Base-by-base conservation (phyloP, 2,113 vertebrate species). In the Leptobrachium leishanense region DNA sequence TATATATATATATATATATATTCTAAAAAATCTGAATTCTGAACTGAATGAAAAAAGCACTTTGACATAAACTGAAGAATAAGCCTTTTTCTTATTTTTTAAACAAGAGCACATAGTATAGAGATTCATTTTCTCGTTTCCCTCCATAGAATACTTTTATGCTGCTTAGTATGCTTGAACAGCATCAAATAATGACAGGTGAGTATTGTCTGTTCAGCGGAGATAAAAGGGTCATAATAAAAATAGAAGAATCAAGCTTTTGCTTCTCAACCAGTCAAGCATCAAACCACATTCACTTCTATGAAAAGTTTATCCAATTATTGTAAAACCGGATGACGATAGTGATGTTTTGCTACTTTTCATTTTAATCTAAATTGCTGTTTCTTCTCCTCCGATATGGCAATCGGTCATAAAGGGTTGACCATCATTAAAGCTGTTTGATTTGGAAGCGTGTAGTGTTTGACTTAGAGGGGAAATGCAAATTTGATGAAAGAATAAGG, bases 391-490 rank as follows among this genome's bases (percentile, higher is more conserved):
- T 91, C 92, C 85, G 95, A 96, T 97, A 96, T 89, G 92, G 95
- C 94, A 94, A 92, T 94, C 87, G 92, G 95, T 97, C 90, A 95
- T 98, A 96, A 96, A 98, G 95, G 93, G 93, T 91, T 95, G 95
- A 94, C 95, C 96, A 98, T 95, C 95, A 95, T 97, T 96, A 99
- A 95, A 94, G 91, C 92, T 99, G 97, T 99, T 99, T 99, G 97
- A 95, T 96, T 97, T 98, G 96, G 97, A 98, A 90, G 89, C 88
- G 86, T 93, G 95, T 94, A 93, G 92, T 99, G 96, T 99, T 99
- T 98, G 95, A 94, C 94, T 97, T 98, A 98, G 96, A 97, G 96
- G 93, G 94, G 92, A 93, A 98, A 99, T 98, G 97, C 97, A 98
- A 99, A 99, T 99, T 98, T 95, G 95, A 97, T 96, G 95, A 96